These are phyloP conservation scores for Passer domesticus DNA, from an alignment of 2,113 vertebrate species.

Conservation along the genomic window DNA sequence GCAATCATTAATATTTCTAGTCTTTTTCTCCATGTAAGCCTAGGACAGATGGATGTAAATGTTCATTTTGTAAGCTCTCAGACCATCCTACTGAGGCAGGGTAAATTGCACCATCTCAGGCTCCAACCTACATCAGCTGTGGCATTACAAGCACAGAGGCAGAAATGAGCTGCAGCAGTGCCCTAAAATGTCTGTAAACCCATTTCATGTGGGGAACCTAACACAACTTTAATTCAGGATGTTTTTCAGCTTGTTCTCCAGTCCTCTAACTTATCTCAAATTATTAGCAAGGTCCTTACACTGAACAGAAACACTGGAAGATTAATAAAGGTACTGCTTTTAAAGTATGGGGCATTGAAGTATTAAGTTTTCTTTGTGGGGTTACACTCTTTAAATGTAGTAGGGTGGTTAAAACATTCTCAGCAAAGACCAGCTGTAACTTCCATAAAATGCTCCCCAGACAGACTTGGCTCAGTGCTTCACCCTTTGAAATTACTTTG, in stretches of 20 bases:
- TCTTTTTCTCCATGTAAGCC: not conserved
- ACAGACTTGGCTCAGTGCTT: not conserved
- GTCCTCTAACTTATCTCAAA: not conserved
- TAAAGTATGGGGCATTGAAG: not conserved
- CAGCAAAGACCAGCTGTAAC: not conserved
- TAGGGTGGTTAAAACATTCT: not conserved
- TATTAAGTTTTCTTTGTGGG: not conserved
- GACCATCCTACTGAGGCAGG: not conserved
- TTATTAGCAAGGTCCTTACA: not conserved
- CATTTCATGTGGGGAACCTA: not conserved
- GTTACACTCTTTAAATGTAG: not conserved
- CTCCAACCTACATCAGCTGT: not conserved
- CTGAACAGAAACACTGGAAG: not conserved
- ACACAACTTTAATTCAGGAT: not conserved
- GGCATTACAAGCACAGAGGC: not conserved
- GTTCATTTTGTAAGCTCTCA: not conserved
- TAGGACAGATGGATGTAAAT: not conserved
- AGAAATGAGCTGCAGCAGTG: not conserved
- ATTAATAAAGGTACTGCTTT: not conserved
- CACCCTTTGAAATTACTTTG: not conserved
- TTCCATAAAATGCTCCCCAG: not conserved
- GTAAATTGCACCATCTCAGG: not conserved
- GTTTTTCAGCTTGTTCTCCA: not conserved
- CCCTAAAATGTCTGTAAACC: rapidly evolving
- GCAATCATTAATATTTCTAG: not conserved